Evolutionary conservation across 1,140 invertebrate species (phyloP), one percentile per base, ranked within the genome.

Genomic region (Bombus difficillimus): DNA sequence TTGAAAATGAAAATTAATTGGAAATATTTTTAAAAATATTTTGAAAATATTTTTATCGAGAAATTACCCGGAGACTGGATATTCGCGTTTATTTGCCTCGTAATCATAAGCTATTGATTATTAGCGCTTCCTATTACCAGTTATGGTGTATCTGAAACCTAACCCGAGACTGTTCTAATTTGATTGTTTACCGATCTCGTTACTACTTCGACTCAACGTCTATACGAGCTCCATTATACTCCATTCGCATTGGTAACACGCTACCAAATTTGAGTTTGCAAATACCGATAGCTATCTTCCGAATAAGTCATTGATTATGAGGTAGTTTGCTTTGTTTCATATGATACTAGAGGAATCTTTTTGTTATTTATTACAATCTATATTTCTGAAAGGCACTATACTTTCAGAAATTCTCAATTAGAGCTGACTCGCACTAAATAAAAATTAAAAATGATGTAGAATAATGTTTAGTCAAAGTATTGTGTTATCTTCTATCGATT

Each of bases 111-210:
- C 57, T 39, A 73, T 83, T 62, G 57, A 85, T 88, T 82, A 81
- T 71, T 73, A 80, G 72, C 69, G n/a, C 39, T 82, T 88, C 62
- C 57, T 62, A 87, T 84, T 82, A 74, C 57, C 68, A 53, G 80
- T 68, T 72, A 41, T 13, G 10, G 43, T 69, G 12, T n/a, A 75
- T 57, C 25, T 34, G 77, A 85, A 85, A 85, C 71, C 43, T 82
- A 53, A 80, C 72, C 28, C 69, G 66, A 76, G 37, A 62, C 62
- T 66, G 62, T 80, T 83, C 59, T 57, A 74, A 32, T 39, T 85
- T 76, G 83, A 87, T 87, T 53, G 68, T 28, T 90, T 66, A 13
- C 64, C 66, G 66, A 83, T 87, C 74, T 68, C 57, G 47, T 53
- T 85, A 75, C 80, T 77, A 59, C n/a, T 68, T 83, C 77, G 72